Base-by-base conservation (phyloP, 2,113 vertebrate genomes). In the Plecotus auritus region DNA sequence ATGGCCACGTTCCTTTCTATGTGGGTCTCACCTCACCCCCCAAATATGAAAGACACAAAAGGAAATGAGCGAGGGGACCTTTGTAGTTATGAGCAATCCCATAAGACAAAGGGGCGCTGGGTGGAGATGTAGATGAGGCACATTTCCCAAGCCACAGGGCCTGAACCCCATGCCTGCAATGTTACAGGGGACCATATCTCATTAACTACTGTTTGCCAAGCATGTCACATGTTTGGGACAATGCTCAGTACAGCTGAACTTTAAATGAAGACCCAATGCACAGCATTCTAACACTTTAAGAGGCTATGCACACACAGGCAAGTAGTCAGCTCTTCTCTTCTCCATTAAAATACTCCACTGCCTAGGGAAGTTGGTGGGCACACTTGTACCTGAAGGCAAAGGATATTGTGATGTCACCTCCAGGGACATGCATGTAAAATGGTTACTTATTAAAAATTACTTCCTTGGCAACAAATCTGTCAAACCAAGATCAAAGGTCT, bases 401-500 rank as follows among this genome's bases (percentile, higher is more conserved):
- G 20, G 40, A 54, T 85, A 70, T 76, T 72, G 17, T 14, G 59
- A 69, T 4, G 59, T 67, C 49, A 72, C 1, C n/a, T 59, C 37
- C 51, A 88, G 54, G 18, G n/a, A 37, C 26, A 74, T 61, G 28
- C 5, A 69, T 67, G 26, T 47, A 70, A 70, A 74, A 80, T 64
- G 26, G 20, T 61, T 69, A 88, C 9, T 73, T 59, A 80, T 5
- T 61, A 83, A 69, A 90, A 90, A 28, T 54, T 32, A 82, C 54
- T 47, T 88, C 35, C 69, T 78, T 90, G 49, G 32, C 92, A 89
- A 69, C n/a, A 95, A 66, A 72, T 42, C 9, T 49, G 45, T 74
- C 18, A 76, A 88, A 45, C n/a, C 83, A 78, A 78, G 51, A 47
- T 92, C 67, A 85, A 85, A 92, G 54, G 20, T 69, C 70, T 76